Evolutionary conservation across 2,888 invertebrate species (phyloP).

Genomic region (Coecobrya sp.): DNA sequence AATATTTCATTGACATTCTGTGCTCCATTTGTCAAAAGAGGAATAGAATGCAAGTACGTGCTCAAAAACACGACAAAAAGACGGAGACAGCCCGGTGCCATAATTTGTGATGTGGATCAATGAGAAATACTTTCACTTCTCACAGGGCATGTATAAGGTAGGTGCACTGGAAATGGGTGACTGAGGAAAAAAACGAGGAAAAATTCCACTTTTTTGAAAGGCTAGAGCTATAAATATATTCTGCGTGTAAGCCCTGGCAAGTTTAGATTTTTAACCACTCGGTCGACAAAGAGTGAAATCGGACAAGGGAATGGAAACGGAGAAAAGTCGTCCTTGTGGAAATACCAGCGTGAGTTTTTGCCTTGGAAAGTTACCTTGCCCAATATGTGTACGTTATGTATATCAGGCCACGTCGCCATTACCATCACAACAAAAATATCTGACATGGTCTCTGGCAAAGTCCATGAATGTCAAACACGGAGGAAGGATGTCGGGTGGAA

Average conservation of each 20-base stretch:
- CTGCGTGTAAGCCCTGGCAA: too few species aligned
- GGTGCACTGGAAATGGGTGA: too few species aligned
- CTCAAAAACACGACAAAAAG: background rate
- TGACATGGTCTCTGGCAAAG: constrained; percentile 48
- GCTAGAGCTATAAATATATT: background rate
- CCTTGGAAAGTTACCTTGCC: constrained; percentile 8
- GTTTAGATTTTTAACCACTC: constrained; percentile 11
- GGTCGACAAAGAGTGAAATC: constrained; percentile 21
- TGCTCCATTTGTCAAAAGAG: constrained; percentile 70
- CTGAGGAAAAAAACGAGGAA: too few species aligned
- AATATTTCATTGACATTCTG: constrained; percentile 73
- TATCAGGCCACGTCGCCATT: background rate
- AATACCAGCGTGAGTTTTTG: background rate
- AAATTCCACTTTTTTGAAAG: too few species aligned
- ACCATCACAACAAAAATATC: background rate
- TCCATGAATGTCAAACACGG: constrained; percentile 71
- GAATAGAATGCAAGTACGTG: constrained; percentile 2
- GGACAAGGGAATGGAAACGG: constrained; percentile 51
- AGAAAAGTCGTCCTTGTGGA: constrained; percentile 48
- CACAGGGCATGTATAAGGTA: too few species aligned
- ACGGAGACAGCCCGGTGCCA: constrained; percentile 77
- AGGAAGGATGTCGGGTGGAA: constrained; percentile 3
- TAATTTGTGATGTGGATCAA: constrained; percentile 49
- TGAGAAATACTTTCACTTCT: constrained; percentile 3
- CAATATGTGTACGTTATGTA: background rate